Base-by-base conservation (phyloP, 2,888 invertebrate species). In the Lepidonotus clava region DNA sequence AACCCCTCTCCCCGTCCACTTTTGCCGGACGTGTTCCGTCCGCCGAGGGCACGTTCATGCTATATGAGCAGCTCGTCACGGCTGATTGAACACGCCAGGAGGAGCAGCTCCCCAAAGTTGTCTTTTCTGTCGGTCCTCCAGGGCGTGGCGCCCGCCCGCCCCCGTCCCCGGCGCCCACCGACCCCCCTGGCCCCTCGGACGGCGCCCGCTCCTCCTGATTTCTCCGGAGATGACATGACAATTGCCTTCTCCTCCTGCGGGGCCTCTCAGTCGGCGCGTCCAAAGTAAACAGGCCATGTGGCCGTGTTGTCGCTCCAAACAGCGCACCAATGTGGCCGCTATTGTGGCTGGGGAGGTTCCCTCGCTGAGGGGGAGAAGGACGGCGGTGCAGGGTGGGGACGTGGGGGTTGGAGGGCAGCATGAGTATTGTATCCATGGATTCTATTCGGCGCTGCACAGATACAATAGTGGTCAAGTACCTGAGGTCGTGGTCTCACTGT, bases 201-300 rank as follows among this genome's bases (percentile, higher is more conserved):
- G 1, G 36, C 14, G 36, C 71, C 36, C 14, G 36, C 71, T 18
- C 4, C 11, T 38, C 71, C 36, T 71, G 71, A 71, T 71, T 71
- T 71, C 71, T 71, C 71, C 71, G 5, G 71, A 71, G 71, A 71
- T 71, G 71, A 71, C 71, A 71, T 71, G 71, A 71, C 71, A 71
- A 71, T 71, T 71, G 71, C 71, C 38, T 71, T 38, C 6, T 1
- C 38, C 71, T 71, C 71, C 71, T 71, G n/a, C 71, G 21, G 71
- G 71, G 71, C 71, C 71, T 38, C 38, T 34, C 71, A 71, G 71
- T 38, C 71, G n/a, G 21, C 71, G 14, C 36, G 6, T 38, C 71
- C 71, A 36, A 71, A 38, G 71, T 71, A 71, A 71, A 71, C 71
- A 71, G 36, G 38, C 34, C 36, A 71, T 38, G 71, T 4, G 36